Evolutionary conservation across 2,797 vertebrate genomes (phyloP).

Genomic region (Astyanax mexicanus): DNA sequence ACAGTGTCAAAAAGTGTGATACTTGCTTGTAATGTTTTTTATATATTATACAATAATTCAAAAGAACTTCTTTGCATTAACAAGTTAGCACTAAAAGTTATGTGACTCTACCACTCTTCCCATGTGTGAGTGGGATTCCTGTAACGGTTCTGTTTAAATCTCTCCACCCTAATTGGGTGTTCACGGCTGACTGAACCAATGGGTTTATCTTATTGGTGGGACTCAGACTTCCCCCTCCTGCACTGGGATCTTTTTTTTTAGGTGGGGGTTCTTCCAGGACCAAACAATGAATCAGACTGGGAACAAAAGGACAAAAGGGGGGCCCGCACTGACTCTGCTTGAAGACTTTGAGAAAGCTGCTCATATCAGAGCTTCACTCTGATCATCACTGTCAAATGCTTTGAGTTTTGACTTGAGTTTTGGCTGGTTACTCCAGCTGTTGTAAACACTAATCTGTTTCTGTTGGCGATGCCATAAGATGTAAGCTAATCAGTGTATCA

Average conservation of each 20-base stretch:
- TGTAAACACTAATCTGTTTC: neutral
- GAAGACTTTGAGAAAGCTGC: constrained; percentile 58
- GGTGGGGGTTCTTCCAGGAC: constrained; percentile 53
- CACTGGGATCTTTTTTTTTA: constrained; percentile 39
- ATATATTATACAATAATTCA: neutral
- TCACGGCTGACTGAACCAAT: constrained; percentile 66
- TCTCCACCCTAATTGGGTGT: constrained; percentile 71
- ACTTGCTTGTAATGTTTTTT: neutral
- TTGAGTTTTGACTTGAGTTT: constrained; percentile 2
- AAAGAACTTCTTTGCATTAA: too few relatives aligned
- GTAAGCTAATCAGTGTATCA: neutral
- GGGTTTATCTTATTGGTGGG: constrained; percentile 71
- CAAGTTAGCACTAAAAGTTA: too few relatives aligned
- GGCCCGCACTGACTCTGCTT: constrained; percentile 44
- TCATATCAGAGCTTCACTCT: constrained; percentile 7
- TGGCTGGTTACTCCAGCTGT: neutral
- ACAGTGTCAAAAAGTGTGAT: neutral
- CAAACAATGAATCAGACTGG: constrained; percentile 75
- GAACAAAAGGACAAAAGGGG: constrained; percentile 72
- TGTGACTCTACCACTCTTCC: too few relatives aligned
- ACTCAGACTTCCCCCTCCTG: constrained; percentile 59
- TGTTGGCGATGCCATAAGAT: neutral
- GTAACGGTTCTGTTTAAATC: constrained; percentile 76
- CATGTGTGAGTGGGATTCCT: constrained; percentile 31
- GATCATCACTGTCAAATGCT: neutral